A percentile compares a stretch with the other conserved stretches of the same genome.
These are phyloP conservation scores for Thymelicus sylvestris DNA, from an alignment of 2,888 invertebrate species.

Conservation along the genomic window DNA sequence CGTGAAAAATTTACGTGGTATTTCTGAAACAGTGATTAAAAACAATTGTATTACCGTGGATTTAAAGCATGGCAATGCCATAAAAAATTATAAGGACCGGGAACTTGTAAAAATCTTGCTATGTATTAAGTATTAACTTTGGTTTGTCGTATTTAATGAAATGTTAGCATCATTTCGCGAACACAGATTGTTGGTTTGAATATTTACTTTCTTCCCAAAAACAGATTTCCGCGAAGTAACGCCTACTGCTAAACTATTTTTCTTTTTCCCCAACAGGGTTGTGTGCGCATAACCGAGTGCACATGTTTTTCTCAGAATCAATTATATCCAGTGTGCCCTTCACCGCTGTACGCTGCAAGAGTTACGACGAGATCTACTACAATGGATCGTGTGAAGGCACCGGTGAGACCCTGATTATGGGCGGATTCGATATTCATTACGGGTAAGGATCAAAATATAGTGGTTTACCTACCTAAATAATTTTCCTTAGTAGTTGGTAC, in stretches of 20 bases:
- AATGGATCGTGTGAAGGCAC: constrained; percentile 73
- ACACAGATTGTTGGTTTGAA: too few relatives aligned
- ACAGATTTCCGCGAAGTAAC: not conserved
- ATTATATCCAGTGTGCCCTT: constrained; percentile 75
- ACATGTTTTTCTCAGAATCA: constrained; percentile 83
- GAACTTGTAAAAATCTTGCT: too few relatives aligned
- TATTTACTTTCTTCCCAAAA: too few relatives aligned
- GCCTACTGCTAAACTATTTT: not conserved
- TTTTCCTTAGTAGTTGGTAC: not conserved
- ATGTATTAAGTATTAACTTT: too few relatives aligned
- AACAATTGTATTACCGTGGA: too few relatives aligned
- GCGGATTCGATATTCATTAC: constrained; percentile 79
- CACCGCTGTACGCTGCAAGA: constrained; percentile 74
- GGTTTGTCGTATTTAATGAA: too few relatives aligned
- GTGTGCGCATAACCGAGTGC: constrained; percentile 82
- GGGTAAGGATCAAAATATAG: constrained; percentile 59
- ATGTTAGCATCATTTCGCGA: too few relatives aligned
- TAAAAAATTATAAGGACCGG: too few relatives aligned
- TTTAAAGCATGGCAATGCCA: too few relatives aligned
- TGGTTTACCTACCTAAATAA: not conserved
- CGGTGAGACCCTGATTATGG: constrained; percentile 80
- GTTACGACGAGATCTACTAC: constrained; percentile 76
- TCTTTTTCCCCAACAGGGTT: constrained; percentile 58
- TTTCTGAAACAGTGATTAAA: too few relatives aligned
- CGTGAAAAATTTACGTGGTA: too few relatives aligned